A percentile compares a stretch with the other conserved stretches of the same genome.
These are phyloP conservation scores for Porphyrio hochstetteri DNA, from an alignment of 2,113 vertebrate genomes.

Conservation along the genomic window DNA sequence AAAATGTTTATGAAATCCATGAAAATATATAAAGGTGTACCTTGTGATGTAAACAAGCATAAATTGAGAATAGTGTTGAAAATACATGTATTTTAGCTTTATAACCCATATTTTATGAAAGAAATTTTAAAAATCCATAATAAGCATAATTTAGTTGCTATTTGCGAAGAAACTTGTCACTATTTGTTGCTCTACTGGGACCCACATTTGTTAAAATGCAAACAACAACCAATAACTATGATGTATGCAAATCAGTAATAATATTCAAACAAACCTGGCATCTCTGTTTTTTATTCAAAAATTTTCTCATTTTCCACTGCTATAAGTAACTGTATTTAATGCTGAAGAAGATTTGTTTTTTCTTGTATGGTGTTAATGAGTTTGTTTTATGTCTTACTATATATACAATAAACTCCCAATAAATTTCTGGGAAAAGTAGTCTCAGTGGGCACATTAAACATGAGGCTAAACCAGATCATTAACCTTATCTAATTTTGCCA, in stretches of 20 bases:
- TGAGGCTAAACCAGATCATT: neutral
- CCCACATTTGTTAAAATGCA: conserved; percentile 2
- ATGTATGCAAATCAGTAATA: neutral
- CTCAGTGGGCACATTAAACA: neutral
- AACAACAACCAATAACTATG: neutral
- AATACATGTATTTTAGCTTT: neutral
- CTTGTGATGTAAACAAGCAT: neutral
- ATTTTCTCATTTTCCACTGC: neutral
- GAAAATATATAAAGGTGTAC: neutral
- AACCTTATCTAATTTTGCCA: neutral
- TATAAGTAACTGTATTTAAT: neutral
- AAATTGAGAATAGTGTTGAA: neutral
- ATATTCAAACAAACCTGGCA: neutral
- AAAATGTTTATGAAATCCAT: neutral
- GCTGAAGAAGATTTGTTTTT: neutral
- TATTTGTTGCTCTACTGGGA: neutral
- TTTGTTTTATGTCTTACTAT: neutral
- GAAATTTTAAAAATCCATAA: neutral
- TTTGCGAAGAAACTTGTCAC: neutral
- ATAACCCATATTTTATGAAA: neutral
- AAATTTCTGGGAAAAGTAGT: neutral
- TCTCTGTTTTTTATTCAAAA: neutral
- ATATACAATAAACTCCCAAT: neutral
- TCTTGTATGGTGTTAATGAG: neutral
- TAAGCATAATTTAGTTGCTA: neutral